Evolutionary conservation across 2,888 invertebrate genomes (phyloP), one percentile per base, ranked within the genome.

Genomic region (Meloe dianella): DNA sequence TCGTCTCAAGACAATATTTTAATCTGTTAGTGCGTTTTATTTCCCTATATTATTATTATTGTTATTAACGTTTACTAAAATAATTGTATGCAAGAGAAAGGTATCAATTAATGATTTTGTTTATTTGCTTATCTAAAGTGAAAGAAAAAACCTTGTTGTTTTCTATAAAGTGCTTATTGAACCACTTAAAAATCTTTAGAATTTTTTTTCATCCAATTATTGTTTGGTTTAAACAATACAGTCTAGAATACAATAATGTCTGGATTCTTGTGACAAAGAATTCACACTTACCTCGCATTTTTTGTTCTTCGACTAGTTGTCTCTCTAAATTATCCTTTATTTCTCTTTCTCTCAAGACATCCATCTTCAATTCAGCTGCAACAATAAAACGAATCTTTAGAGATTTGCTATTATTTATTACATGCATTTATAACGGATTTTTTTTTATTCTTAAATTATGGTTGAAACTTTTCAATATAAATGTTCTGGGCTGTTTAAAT

Each of bases 281-380:
- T 51, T 24, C 27, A 30, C 38, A 88, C 94, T 91, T 86, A 97
- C 97, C 93, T 91, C 96, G 90, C 84, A 94, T 90, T 89, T 96
- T 96, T 86, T 96, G 94, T 85, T 97, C 97, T 82, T 97, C 96
- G 76, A 92, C 87, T 71, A 97, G 89, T 86, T 96, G 96, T 84
- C 96, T 91, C 86, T 97, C 97, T 80, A 97, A 85, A 81, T 93
- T 95, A 86, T 96, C 96, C 86, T 96, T 93, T 70, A 95, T 91
- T 87, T 97, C 97, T 79, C 96, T 87, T 86, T 97, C 97, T 79
- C 96, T 89, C 74, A 96, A 87, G 71, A 97, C 92, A 85, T 97
- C 97, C 94, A 96, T 95, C 86, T 96, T 96, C 77, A 97, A 87
- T 87, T 97, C 97, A 82, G 96, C 97, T 97, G 90, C 64, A 90